These are phyloP conservation scores for Saccostrea echinata DNA, from an alignment of 1,140 invertebrate genomes.

Conservation along the genomic window DNA sequence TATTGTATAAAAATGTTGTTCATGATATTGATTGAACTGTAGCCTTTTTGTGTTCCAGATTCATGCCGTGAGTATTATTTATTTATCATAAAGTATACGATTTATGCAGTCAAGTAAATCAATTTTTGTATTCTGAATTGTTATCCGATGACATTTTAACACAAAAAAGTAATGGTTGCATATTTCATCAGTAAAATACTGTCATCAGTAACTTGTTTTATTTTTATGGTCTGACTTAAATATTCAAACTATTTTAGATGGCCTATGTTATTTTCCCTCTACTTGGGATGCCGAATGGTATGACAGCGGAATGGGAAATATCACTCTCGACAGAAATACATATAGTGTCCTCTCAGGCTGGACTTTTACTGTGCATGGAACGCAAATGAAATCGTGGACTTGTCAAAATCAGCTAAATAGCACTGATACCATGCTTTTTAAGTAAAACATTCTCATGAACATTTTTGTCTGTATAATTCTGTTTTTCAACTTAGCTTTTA, in stretches of 20 bases:
- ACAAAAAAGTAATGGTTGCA: not conserved
- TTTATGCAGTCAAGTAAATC: too few relatives aligned
- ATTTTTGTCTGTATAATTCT: not conserved
- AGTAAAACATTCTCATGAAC: conserved; percentile 34
- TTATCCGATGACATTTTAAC: not conserved
- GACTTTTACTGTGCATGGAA: conserved; percentile 17
- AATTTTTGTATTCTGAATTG: not conserved
- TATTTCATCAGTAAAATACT: not conserved
- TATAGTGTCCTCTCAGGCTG: conserved; percentile 42
- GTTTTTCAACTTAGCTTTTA: not conserved
- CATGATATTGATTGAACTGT: not conserved
- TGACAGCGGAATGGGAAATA: conserved; percentile 47
- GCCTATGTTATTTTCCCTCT: conserved; percentile 48
- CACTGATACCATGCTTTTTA: conserved; percentile 39
- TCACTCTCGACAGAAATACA: conserved; percentile 32
- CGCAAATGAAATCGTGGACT: conserved; percentile 43
- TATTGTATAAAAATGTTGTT: not conserved
- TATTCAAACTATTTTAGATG: conserved; percentile 31
- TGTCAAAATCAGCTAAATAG: conserved; percentile 41
- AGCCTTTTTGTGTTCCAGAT: not conserved
- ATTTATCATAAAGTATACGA: too few relatives aligned
- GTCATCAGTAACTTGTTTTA: not conserved
- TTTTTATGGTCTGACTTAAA: not conserved
- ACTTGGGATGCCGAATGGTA: conserved; percentile 53
- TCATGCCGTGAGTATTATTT: conserved; percentile 10